Evolutionary conservation across 2,888 invertebrate species (phyloP).

Genomic region (Drosophila diplacantha): DNA sequence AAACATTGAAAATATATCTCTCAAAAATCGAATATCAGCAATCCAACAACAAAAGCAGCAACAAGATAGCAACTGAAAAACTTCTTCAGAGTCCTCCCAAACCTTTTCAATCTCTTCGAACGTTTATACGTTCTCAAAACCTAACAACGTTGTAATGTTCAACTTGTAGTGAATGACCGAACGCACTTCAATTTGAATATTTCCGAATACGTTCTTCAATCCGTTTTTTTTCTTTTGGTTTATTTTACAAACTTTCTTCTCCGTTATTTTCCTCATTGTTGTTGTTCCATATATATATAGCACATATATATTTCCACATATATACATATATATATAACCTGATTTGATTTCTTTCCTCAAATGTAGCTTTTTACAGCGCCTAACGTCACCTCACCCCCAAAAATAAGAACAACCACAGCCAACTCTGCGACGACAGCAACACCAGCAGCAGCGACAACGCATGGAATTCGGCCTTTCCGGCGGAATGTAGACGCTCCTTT

Average conservation of each 20-base stretch:
- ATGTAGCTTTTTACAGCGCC: slow-evolving; percentile 70
- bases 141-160: slow-evolving; percentile 46
- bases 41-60: slow-evolving; percentile 27
- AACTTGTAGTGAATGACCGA: slow-evolving; percentile 53
- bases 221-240: slow-evolving; percentile 21
- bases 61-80: slow-evolving; percentile 29
- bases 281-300: slow-evolving; percentile 52
- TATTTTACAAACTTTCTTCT: slow-evolving; percentile 43
- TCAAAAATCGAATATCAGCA: slow-evolving; percentile 38
- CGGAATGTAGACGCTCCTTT: slow-evolving; percentile 44
- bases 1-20: slow-evolving; percentile 42
- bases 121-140: slow-evolving; percentile 30
- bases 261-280: slow-evolving; percentile 40
- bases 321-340: slow-evolving; percentile 60
- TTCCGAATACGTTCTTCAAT: slow-evolving; percentile 33
- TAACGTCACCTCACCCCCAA: slow-evolving; percentile 39
- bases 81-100: slow-evolving; percentile 31
- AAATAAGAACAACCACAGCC: slow-evolving; percentile 20
- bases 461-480: slow-evolving; percentile 36
- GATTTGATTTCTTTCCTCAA: slow-evolving; percentile 71
- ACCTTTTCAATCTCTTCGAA: slow-evolving; percentile 16
- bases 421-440: slow-evolving; percentile 32
- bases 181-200: slow-evolving; percentile 59
- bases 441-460: slow-evolving; percentile 35
- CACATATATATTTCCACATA: slow-evolving; percentile 47